phyloP scores from a whole-genome alignment of 1,140 invertebrate species.

The Apis mellifera region DNA sequence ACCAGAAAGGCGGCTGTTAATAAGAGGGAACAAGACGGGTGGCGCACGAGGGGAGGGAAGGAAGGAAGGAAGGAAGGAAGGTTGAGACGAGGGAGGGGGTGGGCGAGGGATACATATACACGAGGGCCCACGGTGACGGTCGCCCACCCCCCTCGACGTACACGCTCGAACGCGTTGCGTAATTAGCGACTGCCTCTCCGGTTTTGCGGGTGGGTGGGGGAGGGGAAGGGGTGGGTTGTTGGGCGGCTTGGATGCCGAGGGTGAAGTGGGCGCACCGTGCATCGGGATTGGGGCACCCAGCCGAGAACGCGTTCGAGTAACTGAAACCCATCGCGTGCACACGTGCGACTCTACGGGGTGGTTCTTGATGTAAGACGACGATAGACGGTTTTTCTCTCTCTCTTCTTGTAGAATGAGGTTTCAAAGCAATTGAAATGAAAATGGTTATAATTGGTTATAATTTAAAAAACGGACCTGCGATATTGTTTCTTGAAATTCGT shows the following conservation, averaged over 20 bases:
- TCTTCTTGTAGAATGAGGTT: too few relatives aligned
- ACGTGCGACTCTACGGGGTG: slow-evolving; percentile 59
- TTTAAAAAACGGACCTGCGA: too few relatives aligned
- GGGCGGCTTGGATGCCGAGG: slow-evolving; percentile 39
- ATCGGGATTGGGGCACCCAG: slow-evolving; percentile 50
- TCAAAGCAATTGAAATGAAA: too few relatives aligned
- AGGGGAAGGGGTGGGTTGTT: slow-evolving; percentile 6
- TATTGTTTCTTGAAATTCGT: too few relatives aligned
- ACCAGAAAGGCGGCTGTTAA: slow-evolving; percentile 47
- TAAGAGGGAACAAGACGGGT: slow-evolving; percentile 11
- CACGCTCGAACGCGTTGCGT: slow-evolving; percentile 71
- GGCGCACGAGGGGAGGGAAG: neutral
- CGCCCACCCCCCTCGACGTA: slow-evolving; percentile 58
- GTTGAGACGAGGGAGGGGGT: neutral
- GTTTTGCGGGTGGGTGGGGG: slow-evolving; percentile 60
- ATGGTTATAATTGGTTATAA: too few relatives aligned
- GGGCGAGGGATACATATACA: slow-evolving; percentile 48
- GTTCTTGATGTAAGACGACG: slow-evolving; percentile 14
- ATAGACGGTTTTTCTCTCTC: neutral
- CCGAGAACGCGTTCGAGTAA: slow-evolving; percentile 49
- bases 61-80: neutral
- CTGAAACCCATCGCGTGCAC: slow-evolving; percentile 52
- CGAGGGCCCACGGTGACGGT: slow-evolving; percentile 53
- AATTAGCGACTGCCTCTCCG: slow-evolving; percentile 71
- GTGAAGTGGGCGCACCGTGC: slow-evolving; percentile 37